Evolutionary conservation across 2,113 vertebrate genomes (phyloP), one percentile per base, ranked within the genome.

Genomic region (Passer domesticus): DNA sequence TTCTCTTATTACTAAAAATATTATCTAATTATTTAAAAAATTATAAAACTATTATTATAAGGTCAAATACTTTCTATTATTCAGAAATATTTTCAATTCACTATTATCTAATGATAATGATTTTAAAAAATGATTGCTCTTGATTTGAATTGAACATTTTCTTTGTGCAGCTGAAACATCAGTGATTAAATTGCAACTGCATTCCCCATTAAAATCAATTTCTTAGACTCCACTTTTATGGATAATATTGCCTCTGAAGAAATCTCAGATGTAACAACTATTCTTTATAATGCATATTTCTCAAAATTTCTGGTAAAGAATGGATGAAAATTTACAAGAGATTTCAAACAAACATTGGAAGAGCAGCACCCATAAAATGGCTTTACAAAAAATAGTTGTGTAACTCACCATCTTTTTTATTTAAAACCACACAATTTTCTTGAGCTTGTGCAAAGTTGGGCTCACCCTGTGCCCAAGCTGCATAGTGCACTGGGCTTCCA

Each of bases 361-460:
- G 19, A 76, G 5, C 15, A 33, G 19, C 8, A 6, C 1, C 20
- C 6, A 30, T 74, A 83, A 64, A 69, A 85, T 64, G 17, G n/a
- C 1, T 63, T 66, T 33, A 4, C 39, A 82, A 55, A 6, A 1
- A 25, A 31, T 49, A 39, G 18, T 10, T 87, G 6, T 62, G 5
- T 30, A 46, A 96, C 98, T 96, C 92, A 99, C 98, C 99, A 96
- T 98, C 95, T 43, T 11, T 73, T 78, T 76, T 98, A 60, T 98
- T 98, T 10, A 99, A 96, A 22, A 98, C 95, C 30, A 99, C 98
- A 93, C 99, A 99, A 59, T 98, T 98, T 97, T 99, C 98, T 92
- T 99, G 98, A 68, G 90, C 97, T 62, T 77, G 41, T 60, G 98
- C 98, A 96, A 98, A 99, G 96, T 98, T 99, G 58, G 98, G 99